phyloP scores from a whole-genome alignment of 2,113 vertebrate species.

The Gallinago media region DNA sequence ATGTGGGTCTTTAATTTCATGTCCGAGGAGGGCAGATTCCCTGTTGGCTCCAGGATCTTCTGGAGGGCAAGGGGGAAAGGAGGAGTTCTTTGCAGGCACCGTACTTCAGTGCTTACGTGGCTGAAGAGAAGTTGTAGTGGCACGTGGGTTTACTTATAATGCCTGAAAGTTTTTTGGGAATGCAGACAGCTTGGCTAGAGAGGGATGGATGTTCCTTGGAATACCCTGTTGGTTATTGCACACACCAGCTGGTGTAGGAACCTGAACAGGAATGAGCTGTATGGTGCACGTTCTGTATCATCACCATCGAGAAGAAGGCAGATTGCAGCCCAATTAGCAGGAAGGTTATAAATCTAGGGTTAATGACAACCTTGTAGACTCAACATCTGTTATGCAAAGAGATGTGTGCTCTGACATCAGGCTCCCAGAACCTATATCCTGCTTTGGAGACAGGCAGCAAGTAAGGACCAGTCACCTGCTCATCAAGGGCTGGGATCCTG shows the following conservation, averaged over 20 bases:
- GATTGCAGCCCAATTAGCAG: background rate
- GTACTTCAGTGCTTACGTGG: background rate
- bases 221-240: background rate
- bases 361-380: background rate
- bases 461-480: background rate
- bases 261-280: background rate
- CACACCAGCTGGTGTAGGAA: background rate
- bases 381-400: background rate
- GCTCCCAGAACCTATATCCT: accelerated
- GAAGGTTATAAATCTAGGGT: background rate
- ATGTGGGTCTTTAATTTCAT: background rate
- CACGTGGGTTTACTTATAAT: background rate
- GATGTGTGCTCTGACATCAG: background rate
- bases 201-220: background rate
- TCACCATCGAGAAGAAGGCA: background rate
- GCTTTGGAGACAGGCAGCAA: background rate
- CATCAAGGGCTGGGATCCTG: background rate
- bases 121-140: background rate
- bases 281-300: background rate
- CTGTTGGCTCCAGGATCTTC: background rate
- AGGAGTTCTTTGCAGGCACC: background rate
- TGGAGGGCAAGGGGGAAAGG: background rate
- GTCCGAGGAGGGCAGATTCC: background rate
- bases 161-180: background rate
- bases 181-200: background rate